Conservation (phyloP, 2,888 invertebrate genomes). For the Tetramorium bicarinatum region DNA sequence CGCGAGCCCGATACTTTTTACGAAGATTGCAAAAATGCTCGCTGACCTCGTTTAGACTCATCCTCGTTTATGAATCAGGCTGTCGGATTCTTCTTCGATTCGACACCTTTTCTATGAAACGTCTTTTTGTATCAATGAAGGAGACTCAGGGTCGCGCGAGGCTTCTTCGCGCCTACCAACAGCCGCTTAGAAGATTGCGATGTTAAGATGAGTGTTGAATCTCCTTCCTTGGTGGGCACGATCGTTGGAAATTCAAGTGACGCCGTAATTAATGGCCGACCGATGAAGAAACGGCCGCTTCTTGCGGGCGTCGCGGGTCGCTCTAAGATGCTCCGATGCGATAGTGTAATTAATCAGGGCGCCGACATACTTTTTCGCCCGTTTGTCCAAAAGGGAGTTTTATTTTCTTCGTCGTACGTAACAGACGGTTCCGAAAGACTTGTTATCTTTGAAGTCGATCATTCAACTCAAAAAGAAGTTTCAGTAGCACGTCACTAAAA, state of each 20-base stretch:
- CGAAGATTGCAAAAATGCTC: constrained; percentile 65
- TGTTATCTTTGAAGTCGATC: constrained; percentile 13
- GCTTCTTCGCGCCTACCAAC: constrained; percentile 73
- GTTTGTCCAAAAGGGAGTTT: constrained; percentile 66
- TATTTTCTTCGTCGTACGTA: constrained; percentile 24
- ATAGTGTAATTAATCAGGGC: constrained; percentile 72
- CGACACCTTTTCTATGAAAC: constrained; percentile 71
- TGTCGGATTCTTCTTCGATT: constrained; percentile 56
- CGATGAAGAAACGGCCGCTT: constrained; percentile 65
- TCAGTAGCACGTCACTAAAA: not conserved
- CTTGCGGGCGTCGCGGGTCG: constrained; percentile 65
- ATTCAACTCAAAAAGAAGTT: not conserved
- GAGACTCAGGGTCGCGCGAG: constrained; percentile 52
- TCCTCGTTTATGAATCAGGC: constrained; percentile 58
- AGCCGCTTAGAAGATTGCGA: constrained; percentile 64
- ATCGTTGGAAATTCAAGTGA: constrained; percentile 78
- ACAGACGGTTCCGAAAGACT: constrained; percentile 20
- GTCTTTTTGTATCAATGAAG: constrained; percentile 59
- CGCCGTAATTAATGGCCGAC: constrained; percentile 75
- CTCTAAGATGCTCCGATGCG: constrained; percentile 62
- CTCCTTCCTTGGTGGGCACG: constrained; percentile 72
- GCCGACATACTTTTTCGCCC: constrained; percentile 70
- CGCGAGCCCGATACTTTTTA: constrained; percentile 51
- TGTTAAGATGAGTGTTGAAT: constrained; percentile 66
- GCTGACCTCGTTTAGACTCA: constrained; percentile 63